A percentile compares a stretch with the other conserved stretches of the same genome.
These are phyloP conservation scores for Seira musarum DNA, from an alignment of 2,888 invertebrate species.

Conservation along the genomic window DNA sequence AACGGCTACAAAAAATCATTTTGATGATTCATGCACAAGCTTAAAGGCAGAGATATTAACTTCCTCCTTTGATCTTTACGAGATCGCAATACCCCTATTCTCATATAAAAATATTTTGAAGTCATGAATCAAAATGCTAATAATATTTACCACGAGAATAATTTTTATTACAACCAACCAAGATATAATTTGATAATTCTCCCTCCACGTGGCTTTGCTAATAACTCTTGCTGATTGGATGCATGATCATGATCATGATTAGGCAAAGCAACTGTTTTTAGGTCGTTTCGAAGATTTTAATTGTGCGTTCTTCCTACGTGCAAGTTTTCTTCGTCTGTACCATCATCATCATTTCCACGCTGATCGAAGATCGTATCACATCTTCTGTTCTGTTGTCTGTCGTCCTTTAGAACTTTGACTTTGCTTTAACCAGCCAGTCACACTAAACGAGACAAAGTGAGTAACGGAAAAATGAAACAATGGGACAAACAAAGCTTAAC, in stretches of 20 bases:
- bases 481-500: background rate
- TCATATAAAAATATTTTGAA: no score
- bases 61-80: no score
- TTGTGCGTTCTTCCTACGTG: constrained; percentile 12
- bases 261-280: background rate
- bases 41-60: no score
- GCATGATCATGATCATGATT: no score
- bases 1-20: no score
- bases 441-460: no score
- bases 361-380: background rate
- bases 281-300: constrained; percentile 5
- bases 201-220: background rate
- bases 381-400: background rate
- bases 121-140: no score
- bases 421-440: no score
- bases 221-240: background rate
- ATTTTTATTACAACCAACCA: background rate
- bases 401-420: no score
- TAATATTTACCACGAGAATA: no score
- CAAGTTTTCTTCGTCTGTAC: background rate
- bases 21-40: no score
- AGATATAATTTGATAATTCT: background rate
- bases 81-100: no score
- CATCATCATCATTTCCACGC: background rate
- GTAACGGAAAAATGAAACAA: background rate